Evolutionary conservation across 2,113 vertebrate species (phyloP).

Genomic region (Empidonax alnorum): DNA sequence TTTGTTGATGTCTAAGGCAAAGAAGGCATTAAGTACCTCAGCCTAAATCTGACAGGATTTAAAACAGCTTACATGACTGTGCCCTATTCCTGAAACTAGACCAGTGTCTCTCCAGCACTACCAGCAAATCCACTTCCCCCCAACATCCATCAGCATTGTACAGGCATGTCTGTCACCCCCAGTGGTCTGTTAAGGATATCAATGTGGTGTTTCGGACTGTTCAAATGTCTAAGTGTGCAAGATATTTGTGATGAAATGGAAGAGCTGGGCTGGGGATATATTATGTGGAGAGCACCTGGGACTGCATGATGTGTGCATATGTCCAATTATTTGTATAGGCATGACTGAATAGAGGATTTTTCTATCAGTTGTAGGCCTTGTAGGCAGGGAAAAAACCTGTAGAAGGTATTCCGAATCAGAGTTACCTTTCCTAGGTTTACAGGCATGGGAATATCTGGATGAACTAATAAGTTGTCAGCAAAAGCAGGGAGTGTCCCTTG

Average conservation of each 20-base stretch:
- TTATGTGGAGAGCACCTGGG: background rate
- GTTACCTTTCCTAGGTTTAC: background rate
- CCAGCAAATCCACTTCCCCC: background rate
- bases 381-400: background rate
- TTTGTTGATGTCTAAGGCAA: background rate
- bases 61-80: background rate
- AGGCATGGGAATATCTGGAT: background rate
- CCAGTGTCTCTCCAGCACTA: background rate
- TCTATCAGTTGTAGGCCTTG: background rate
- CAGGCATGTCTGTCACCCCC: background rate
- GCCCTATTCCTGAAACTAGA: background rate
- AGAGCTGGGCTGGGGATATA: background rate
- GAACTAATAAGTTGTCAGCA: background rate
- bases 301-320: background rate
- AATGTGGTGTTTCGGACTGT: background rate
- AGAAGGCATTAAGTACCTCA: background rate
- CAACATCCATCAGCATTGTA: background rate
- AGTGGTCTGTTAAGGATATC: background rate
- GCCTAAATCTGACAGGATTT: background rate
- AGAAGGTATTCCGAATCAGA: background rate
- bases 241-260: background rate
- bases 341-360: background rate
- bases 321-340: background rate
- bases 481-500: background rate
- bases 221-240: background rate